Percentiles rank a stretch among this genome's conserved stretches.
phyloP scores from a whole-genome alignment of 2,888 invertebrate genomes.

The Cantharis rustica region DNA sequence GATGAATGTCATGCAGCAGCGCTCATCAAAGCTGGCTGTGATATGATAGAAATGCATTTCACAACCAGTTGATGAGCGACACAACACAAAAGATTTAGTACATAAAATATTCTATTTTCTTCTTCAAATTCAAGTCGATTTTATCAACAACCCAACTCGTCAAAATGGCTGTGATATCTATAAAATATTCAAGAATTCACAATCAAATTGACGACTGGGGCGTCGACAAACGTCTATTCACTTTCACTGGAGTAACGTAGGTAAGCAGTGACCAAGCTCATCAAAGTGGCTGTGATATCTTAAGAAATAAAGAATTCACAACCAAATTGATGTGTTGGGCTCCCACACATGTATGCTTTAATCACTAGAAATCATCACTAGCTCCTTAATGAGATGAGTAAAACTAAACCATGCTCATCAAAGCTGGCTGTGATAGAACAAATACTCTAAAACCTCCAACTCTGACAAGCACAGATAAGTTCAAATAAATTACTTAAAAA shows the following conservation, averaged over 20 bases:
- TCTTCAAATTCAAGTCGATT: constrained; percentile 38
- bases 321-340: constrained; percentile 84
- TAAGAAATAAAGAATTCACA: constrained; percentile 74
- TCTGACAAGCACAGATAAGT: constrained; percentile 53
- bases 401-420: constrained; percentile 82
- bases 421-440: constrained; percentile 93
- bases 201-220: constrained; percentile 79
- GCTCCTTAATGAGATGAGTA: constrained; percentile 4
- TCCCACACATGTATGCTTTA: constrained; percentile 40
- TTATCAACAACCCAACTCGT: constrained; percentile 77
- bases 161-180: constrained; percentile 95
- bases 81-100: constrained; percentile 46
- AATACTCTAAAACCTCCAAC: constrained; percentile 74
- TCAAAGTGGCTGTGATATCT: constrained; percentile 99
- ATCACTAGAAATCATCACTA: neutral
- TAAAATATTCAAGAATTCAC: constrained; percentile 67
- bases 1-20: constrained; percentile 55
- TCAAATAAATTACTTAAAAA: constrained; percentile 1
- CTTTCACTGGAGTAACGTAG: constrained; percentile 6
- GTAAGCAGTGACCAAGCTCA: constrained; percentile 69
- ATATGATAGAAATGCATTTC: constrained; percentile 79
- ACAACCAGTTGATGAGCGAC: constrained; percentile 91
- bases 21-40: constrained; percentile 99
- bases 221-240: constrained; percentile 46
- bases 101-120: neutral